These are phyloP conservation scores for Podocnemis expansa DNA, from an alignment of 2,113 vertebrate genomes.

Conservation along the genomic window DNA sequence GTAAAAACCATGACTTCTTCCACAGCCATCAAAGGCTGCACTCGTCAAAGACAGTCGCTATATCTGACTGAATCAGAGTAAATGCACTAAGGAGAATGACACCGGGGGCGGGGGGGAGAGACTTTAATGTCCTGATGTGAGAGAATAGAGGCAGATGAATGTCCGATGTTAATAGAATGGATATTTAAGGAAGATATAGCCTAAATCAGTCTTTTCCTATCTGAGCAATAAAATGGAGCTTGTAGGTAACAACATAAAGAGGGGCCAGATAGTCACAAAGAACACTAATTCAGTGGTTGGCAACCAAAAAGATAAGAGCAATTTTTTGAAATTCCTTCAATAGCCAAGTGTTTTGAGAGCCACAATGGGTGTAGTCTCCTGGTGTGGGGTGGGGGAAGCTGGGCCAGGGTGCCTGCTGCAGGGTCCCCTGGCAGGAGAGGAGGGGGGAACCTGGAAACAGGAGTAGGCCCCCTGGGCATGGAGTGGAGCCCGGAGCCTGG, in stretches of 20 bases:
- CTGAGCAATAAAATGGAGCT: not conserved
- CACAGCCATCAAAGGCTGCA: not conserved
- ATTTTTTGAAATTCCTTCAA: too few species aligned
- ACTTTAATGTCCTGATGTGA: not conserved
- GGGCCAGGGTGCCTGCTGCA: too few species aligned
- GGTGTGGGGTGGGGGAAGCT: too few species aligned
- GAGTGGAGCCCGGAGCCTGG: too few species aligned
- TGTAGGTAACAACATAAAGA: not conserved
- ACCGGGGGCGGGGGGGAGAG: too few species aligned
- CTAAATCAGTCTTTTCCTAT: slow-evolving; percentile 3
- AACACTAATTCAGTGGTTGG: too few species aligned
- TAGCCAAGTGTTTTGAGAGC: too few species aligned
- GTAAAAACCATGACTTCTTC: not conserved
- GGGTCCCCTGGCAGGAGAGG: too few species aligned
- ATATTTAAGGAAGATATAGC: not conserved
- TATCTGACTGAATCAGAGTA: not conserved
- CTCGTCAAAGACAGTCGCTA: not conserved
- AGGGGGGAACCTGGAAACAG: too few species aligned
- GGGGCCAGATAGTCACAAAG: not conserved
- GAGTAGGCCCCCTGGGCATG: too few species aligned
- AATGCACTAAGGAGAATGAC: not conserved
- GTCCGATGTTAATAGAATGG: not conserved
- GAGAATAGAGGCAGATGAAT: not conserved
- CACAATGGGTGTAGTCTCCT: too few species aligned
- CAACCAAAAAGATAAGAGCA: too few species aligned